Conservation (phyloP, 1,140 invertebrate species). For the Sycophila sp. region DNA sequence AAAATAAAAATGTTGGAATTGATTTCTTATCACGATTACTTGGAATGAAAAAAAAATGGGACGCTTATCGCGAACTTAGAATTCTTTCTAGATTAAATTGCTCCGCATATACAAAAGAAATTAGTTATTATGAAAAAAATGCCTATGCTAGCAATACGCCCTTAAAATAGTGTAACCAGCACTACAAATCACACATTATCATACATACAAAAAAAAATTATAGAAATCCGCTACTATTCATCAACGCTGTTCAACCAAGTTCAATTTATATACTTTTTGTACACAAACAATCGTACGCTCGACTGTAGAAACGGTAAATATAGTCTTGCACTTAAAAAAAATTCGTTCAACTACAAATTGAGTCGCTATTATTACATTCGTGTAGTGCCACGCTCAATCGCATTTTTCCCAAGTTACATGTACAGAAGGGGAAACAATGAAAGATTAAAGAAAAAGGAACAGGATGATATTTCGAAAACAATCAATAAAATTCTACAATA, state of each 20-base stretch:
- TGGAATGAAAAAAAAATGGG: no score
- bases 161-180: not conserved
- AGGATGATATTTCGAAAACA: conserved; percentile 8
- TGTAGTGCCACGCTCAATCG: not conserved
- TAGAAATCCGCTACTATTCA: conserved; percentile 9
- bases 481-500: conserved; percentile 13
- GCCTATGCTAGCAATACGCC: conserved; percentile 1
- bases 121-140: not conserved
- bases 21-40: no score
- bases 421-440: conserved; percentile 1
- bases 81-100: no score
- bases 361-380: not conserved
- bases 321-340: not conserved
- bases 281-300: conserved; percentile 1
- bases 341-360: conserved; percentile 1
- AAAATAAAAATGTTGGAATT: no score
- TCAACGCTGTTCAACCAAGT: conserved; percentile 4
- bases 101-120: no score
- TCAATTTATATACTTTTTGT: not conserved
- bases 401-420: conserved; percentile 10
- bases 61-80: no score
- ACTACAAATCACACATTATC: not conserved
- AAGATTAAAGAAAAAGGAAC: not conserved
- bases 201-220: not conserved
- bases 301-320: not conserved